phyloP scores from a whole-genome alignment of 2,888 invertebrate genomes.

The Pseudococcus jackbeardsleyi region DNA sequence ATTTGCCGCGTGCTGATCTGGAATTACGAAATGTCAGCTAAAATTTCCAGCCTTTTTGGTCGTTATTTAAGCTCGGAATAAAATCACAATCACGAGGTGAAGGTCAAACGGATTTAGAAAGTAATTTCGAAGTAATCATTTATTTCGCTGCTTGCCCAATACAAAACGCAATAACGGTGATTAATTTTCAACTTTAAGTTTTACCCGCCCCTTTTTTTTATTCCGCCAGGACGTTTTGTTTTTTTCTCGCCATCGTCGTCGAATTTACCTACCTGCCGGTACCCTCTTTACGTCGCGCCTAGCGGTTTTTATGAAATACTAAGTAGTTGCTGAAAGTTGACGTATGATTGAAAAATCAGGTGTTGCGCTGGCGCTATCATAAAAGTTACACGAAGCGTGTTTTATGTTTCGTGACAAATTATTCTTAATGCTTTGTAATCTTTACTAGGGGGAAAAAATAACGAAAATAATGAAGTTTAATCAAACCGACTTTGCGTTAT shows the following conservation, averaged over 20 bases:
- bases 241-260: neutral
- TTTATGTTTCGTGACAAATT: constrained; percentile 44
- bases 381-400: constrained; percentile 24
- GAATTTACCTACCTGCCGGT: neutral
- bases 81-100: constrained; percentile 36
- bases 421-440: constrained; percentile 20
- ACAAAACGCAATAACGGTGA: constrained; percentile 11
- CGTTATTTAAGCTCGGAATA: constrained; percentile 49
- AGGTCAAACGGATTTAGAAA: constrained; percentile 33
- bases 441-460: constrained; percentile 4
- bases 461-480: constrained; percentile 12
- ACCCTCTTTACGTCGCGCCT: neutral
- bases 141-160: constrained; percentile 1
- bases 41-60: constrained; percentile 42
- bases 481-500: neutral
- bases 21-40: constrained; percentile 54
- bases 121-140: constrained; percentile 33
- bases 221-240: neutral
- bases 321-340: neutral
- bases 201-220: neutral
- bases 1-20: constrained; percentile 39
- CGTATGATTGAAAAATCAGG: constrained; percentile 19
- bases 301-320: neutral
- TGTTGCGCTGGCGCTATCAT: neutral
- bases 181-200: constrained; percentile 24